These are phyloP conservation scores for Sinhomidia bicolor DNA, from an alignment of 2,888 invertebrate species.

Conservation along the genomic window DNA sequence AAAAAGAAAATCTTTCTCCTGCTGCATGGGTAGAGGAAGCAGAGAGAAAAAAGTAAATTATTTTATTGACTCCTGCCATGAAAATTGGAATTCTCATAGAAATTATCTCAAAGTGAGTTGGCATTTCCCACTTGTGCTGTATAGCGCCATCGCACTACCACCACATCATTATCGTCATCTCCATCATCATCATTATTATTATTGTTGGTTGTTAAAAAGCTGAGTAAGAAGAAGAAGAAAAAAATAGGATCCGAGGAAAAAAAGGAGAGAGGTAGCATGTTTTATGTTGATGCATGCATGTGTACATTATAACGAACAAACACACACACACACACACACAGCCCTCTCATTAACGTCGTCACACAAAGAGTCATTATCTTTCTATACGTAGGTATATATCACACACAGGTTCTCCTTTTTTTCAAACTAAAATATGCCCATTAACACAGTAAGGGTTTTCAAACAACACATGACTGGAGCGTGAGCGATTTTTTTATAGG, in stretches of 20 bases:
- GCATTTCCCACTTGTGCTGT: conserved; percentile 79
- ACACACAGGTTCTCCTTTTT: conserved; percentile 49
- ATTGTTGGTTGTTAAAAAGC: conserved; percentile 44
- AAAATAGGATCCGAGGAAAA: conserved; percentile 8
- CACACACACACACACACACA: conserved; percentile 72
- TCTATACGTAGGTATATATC: background rate
- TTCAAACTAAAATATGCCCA: conserved; percentile 54
- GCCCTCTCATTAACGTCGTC: conserved; percentile 75
- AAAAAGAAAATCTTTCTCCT: conserved; percentile 14
- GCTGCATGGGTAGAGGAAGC: background rate
- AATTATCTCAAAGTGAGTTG: conserved; percentile 78
- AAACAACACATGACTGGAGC: conserved; percentile 45
- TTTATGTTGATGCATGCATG: background rate
- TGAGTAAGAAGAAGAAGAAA: conserved; percentile 13
- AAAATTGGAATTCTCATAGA: conserved; percentile 78
- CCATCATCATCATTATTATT: conserved; percentile 54
- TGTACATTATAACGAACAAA: conserved; percentile 24
- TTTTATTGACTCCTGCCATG: conserved; percentile 79
- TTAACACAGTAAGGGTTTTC: conserved; percentile 51
- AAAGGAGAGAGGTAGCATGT: background rate
- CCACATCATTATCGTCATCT: conserved; percentile 26
- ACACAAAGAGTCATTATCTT: conserved; percentile 41
- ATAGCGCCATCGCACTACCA: conserved; percentile 52
- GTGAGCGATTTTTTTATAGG: background rate
- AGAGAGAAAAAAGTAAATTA: conserved; percentile 76